phyloP scores from a whole-genome alignment of 2,888 invertebrate species.

The Habrosyne pyritoides region DNA sequence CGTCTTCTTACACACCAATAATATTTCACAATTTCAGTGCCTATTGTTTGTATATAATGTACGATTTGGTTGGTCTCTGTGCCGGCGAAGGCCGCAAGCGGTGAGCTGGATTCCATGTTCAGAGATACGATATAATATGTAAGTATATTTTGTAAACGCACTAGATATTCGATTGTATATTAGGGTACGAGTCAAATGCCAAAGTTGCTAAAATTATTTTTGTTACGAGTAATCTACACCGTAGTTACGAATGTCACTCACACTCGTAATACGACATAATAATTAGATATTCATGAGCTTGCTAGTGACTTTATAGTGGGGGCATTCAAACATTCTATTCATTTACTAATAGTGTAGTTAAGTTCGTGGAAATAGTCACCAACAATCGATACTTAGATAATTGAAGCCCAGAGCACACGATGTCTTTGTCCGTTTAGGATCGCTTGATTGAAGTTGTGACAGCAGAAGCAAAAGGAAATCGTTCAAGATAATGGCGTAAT shows the following conservation, averaged over 20 bases:
- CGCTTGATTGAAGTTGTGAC: background rate
- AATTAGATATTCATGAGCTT: constrained; percentile 61
- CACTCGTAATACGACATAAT: constrained; percentile 39
- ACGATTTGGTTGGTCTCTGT: constrained; percentile 43
- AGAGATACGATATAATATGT: constrained; percentile 75
- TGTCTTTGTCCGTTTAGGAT: constrained; percentile 16
- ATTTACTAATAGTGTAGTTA: constrained; percentile 25
- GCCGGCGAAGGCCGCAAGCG: constrained; percentile 35
- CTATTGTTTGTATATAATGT: constrained; percentile 70
- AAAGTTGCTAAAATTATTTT: constrained; percentile 71
- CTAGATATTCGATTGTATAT: constrained; percentile 61
- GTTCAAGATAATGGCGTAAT: constrained; percentile 8
- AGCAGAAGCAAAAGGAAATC: constrained; percentile 10
- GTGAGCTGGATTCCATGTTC: constrained; percentile 56
- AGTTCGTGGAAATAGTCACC: constrained; percentile 24
- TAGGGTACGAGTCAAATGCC: constrained; percentile 58
- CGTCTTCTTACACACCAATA: constrained; percentile 46
- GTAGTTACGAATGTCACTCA: constrained; percentile 35
- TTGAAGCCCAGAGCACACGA: constrained; percentile 14
- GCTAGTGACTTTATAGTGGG: constrained; percentile 48
- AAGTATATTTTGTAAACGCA: constrained; percentile 65
- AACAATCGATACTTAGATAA: constrained; percentile 25
- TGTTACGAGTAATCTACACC: constrained; percentile 51
- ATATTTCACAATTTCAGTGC: constrained; percentile 68
- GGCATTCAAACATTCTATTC: constrained; percentile 33